phyloP scores from a whole-genome alignment of 2,888 invertebrate species.

The Phrixothrix hirtus region DNA sequence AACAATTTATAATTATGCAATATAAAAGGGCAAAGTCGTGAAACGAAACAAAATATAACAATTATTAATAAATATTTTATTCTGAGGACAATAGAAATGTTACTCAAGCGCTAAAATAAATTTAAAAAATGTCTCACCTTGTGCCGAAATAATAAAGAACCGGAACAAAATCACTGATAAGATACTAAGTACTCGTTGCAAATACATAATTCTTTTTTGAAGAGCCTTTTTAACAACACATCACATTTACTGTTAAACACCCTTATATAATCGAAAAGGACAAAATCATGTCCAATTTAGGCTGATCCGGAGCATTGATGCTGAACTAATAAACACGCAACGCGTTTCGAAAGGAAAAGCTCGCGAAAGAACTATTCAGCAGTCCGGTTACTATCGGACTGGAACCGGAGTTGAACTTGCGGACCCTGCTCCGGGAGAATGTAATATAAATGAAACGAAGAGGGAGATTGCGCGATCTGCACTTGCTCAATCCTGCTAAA shows the following conservation, averaged over 20 bases:
- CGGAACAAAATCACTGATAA: conserved; percentile 15
- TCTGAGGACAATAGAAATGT: no score
- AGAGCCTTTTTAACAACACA: conserved; percentile 8
- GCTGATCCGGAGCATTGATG: conserved; percentile 10
- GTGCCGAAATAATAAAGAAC: conserved; percentile 18
- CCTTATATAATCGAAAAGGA: not conserved
- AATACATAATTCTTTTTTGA: conserved; percentile 2
- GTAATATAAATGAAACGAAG: conserved; percentile 31
- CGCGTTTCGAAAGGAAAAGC: conserved; percentile 22
- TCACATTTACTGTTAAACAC: conserved; percentile 4
- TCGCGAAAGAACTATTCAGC: conserved; percentile 11
- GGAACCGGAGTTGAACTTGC: conserved; percentile 27
- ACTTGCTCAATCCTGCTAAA: conserved; percentile 27
- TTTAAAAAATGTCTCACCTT: conserved; percentile 21
- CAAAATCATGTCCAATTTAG: conserved; percentile 9
- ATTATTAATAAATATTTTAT: no score
- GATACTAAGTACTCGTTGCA: conserved; percentile 12
- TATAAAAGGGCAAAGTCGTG: no score
- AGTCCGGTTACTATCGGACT: conserved; percentile 25
- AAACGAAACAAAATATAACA: no score
- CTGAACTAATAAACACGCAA: conserved; percentile 10
- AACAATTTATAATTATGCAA: no score
- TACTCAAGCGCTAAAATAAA: no score
- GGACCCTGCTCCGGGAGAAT: conserved; percentile 30
- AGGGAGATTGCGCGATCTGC: conserved; percentile 32